Base-by-base conservation (phyloP, 2,888 invertebrate species). In the Metalampra italica region DNA sequence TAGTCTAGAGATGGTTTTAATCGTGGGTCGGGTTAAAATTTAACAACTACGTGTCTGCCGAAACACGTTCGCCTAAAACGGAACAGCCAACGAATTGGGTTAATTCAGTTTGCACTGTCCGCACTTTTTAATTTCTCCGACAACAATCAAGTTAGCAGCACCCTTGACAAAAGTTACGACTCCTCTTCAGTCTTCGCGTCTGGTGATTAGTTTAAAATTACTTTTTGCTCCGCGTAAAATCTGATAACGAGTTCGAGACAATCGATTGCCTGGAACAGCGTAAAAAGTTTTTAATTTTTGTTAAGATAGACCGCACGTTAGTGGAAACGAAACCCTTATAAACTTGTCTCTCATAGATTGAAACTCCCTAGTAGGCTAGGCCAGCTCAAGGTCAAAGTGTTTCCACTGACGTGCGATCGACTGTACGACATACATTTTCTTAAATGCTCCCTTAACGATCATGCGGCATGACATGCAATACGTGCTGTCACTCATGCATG, bases 41-140 rank as follows among this genome's bases (percentile, higher is more conserved):
- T 11, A 34, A 34, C 34, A 11, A 34, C 34, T 34, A 34, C 34
- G 34, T 34, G 34, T 11, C 37, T 37, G n/a, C 13, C 3, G 12
- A 13, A 44, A 44, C 34, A 44, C 43, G 43, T 30, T 44, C 37
- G 9, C 14, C 13, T 32, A 29, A 30, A 40, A 42, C 46, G 11
- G 11, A 15, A 46, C 40, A 32, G 14, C n/a, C 32, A 39, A 22
- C 9, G 13, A 47, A 47, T 37, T 47, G 36, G 47, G 41, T 41
- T 41, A 46, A 44, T 45, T 40, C 43, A 36, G 29, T 51, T 51
- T 47, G 42, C 41, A 42, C 40, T 22, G 45, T 47, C 42, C 22
- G 14, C 44, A 36, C 51, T 42, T 51, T 47, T 40, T 45, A 45
- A 45, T 51, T 50, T 45, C 47, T 51, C 48, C 48, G 29, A 46